Base-by-base conservation (phyloP, 1,140 invertebrate species). In the Neodiprion lecontei region DNA sequence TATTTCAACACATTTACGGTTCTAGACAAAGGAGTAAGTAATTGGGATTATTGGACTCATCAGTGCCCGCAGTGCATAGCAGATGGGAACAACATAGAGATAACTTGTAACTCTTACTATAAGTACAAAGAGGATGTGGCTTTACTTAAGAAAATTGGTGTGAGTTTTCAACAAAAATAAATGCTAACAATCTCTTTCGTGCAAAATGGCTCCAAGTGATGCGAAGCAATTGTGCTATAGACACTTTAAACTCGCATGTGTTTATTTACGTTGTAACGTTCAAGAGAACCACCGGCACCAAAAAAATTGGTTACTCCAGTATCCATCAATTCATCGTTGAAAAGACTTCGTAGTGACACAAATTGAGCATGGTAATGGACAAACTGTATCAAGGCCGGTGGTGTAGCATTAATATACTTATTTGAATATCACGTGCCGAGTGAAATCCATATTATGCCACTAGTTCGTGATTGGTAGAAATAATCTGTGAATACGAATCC, bases 101-200 rank as follows among this genome's bases (percentile, higher is more conserved):
- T 93, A 21, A 91, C 93, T 0, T 91, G 89, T 76, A 91, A 94
- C 81, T 93, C 92, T n/a, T 94, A 94, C 83, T 86, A 94, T 79
- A 86, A 91, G 53, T 92, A 91, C 81, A 84, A 88, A 65, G 91
- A 93, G 76, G 94, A 95, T 84, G 90, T 94, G 0, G 83, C 89
- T 53, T 84, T 91, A 68, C 80, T 94, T 4, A 88, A 87, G 23
- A 82, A 89, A 77, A 81, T 92, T 4, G 90, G 90, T 3, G 91
- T 91, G 67, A 72, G 83, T 76, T 76, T 76, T 68, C 83, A 83
- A 40, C 28, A 40, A 40, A 40, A 40, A 40, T 40, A 40, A 40
- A 40, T 40, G 28, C 5, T 5, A 40, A 40, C 28, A 40, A 40
- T 40, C 1, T 40, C 0, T 40, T 40, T 40, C 5, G 0, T 40